Evolutionary conservation across 2,888 invertebrate species (phyloP).

Genomic region (Actias luna): DNA sequence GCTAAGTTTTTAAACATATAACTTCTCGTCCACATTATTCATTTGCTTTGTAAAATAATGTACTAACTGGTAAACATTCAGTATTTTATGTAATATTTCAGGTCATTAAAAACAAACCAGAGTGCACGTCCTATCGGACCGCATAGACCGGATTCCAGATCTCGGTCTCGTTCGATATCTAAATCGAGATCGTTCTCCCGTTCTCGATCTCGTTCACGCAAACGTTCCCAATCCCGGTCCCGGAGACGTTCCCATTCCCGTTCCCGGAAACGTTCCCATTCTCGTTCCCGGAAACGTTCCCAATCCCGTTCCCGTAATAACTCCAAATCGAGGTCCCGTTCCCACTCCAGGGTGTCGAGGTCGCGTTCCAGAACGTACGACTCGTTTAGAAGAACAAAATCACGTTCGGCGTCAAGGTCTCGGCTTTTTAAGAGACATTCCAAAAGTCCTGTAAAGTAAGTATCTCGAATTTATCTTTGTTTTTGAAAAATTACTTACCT

Average conservation of each 20-base stretch:
- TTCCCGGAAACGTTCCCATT: constrained; percentile 27
- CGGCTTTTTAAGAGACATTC: constrained; percentile 56
- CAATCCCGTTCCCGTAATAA: constrained; percentile 40
- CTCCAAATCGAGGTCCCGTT: constrained; percentile 56
- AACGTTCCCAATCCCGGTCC: constrained; percentile 54
- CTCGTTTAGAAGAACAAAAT: constrained; percentile 56
- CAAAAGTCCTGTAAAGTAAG: constrained; percentile 67
- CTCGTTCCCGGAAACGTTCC: constrained; percentile 38
- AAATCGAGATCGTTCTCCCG: constrained; percentile 38
- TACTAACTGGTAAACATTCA: background rate
- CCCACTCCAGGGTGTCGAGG: constrained; percentile 37
- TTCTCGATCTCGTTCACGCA: constrained; percentile 39
- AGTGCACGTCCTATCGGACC: constrained; percentile 57
- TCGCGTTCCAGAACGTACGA: constrained; percentile 57
- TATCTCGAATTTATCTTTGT: constrained; percentile 34
- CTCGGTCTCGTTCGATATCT: constrained; percentile 28
- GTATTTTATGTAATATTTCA: constrained; percentile 27
- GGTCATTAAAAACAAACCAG: constrained; percentile 42
- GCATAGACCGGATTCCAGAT: constrained; percentile 48
- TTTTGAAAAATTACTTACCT: no score
- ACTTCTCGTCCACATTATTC: background rate
- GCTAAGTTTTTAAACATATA: no score
- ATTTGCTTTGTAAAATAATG: background rate
- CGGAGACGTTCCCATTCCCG: constrained; percentile 43
- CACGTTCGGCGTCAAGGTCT: constrained; percentile 49